Percentiles rank a stretch among this genome's conserved stretches.
These are phyloP conservation scores for Leucoptera coffeella DNA, from an alignment of 2,888 invertebrate species.

Conservation along the genomic window DNA sequence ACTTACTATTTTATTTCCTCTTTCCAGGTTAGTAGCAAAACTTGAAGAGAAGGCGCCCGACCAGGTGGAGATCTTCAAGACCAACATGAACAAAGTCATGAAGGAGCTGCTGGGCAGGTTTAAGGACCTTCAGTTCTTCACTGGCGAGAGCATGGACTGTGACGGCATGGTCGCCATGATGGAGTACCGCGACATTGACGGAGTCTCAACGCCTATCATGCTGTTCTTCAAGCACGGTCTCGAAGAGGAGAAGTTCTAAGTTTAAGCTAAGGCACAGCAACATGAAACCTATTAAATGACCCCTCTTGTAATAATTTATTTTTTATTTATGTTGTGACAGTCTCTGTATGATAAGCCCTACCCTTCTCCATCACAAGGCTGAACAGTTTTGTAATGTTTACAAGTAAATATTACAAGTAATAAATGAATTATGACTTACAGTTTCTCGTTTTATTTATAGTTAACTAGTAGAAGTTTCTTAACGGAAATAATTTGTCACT, in stretches of 20 bases:
- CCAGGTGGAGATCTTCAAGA: conserved; percentile 83
- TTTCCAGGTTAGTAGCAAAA: conserved; percentile 68
- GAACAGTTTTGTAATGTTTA: conserved; percentile 40
- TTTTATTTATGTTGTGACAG: conserved; percentile 38
- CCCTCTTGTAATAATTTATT: conserved; percentile 11
- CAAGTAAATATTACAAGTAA: conserved; percentile 26
- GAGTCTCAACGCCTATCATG: conserved; percentile 76
- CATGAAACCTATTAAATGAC: conserved; percentile 6
- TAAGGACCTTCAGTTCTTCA: conserved; percentile 89
- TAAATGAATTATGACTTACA: conserved; percentile 1
- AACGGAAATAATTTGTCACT: too few species aligned
- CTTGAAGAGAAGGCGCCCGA: conserved; percentile 76
- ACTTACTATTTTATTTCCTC: conserved; percentile 8
- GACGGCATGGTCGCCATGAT: conserved; percentile 92
- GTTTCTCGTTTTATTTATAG: too few species aligned
- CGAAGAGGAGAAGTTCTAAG: conserved; percentile 89
- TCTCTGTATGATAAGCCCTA: conserved; percentile 29
- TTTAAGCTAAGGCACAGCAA: conserved; percentile 22
- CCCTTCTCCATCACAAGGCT: conserved; percentile 43
- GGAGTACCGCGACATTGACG: conserved; percentile 88
- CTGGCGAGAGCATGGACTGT: conserved; percentile 88
- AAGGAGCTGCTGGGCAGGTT: conserved; percentile 86
- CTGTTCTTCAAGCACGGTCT: conserved; percentile 97
- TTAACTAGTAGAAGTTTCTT: too few species aligned
- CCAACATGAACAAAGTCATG: conserved; percentile 89